Evolutionary conservation across 1,140 invertebrate genomes (phyloP).

Genomic region (Aphaenogaster floridana): DNA sequence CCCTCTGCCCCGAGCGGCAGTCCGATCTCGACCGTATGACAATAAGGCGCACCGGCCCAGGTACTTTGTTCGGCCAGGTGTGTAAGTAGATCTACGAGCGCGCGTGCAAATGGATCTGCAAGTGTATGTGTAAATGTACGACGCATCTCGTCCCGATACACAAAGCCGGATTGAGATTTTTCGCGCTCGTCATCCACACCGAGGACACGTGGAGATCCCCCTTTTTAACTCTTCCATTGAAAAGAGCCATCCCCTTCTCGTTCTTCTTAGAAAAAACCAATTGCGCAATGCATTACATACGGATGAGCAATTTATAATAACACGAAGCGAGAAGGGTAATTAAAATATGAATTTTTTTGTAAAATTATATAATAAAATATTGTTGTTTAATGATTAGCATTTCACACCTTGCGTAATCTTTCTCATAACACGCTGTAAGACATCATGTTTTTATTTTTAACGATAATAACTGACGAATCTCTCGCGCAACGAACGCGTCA

Average conservation of each 20-base stretch:
- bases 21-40: constrained; percentile 52
- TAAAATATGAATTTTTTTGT: background rate
- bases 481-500: constrained; percentile 20
- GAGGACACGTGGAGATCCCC: background rate
- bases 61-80: constrained; percentile 56
- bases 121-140: background rate
- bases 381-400: background rate
- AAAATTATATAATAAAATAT: background rate
- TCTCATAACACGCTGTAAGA: background rate
- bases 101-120: background rate
- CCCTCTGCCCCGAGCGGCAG: background rate
- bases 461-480: constrained; percentile 31
- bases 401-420: background rate
- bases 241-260: background rate
- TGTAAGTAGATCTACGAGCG: constrained; percentile 39
- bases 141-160: background rate
- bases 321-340: background rate
- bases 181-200: background rate
- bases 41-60: constrained; percentile 49
- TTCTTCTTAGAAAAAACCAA: constrained; percentile 35
- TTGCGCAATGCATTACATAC: constrained; percentile 17
- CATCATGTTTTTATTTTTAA: constrained; percentile 25
- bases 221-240: constrained; percentile 26
- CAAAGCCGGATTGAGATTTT: constrained; percentile 55
- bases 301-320: constrained; percentile 21